Evolutionary conservation across 2,888 invertebrate genomes (phyloP), one percentile per base, ranked within the genome.

Genomic region (Sinhomidia bicolor): DNA sequence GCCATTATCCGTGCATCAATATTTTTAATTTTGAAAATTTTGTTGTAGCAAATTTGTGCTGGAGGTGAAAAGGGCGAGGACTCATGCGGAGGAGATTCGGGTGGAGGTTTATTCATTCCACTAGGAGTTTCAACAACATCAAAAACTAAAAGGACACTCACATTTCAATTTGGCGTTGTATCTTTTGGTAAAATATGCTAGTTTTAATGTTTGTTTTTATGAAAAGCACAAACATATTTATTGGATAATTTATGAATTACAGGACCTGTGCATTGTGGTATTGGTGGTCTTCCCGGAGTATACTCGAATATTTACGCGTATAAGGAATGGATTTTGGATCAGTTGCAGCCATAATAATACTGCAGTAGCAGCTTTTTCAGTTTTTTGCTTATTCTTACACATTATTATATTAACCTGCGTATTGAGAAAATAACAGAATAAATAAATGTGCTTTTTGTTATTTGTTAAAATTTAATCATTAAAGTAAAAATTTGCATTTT

Each of bases 41-140:
- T n/a, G n/a, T n/a, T n/a, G n/a, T n/a, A n/a, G n/a, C 92, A 92
- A 90, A 47, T 92, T 41, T 93, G 93, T 81, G 92, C 92, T 36
- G 92, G 92, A 1, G 92, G 92, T 0, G 76, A 85, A 10, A 81
- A 47, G 26, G 84, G 83, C 2, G 80, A 83, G 29, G 92, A 92
- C 80, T 89, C 90, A 6, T 92, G 92, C 80, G 89, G 84, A 17
- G 90, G 90, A 29, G 92, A 92, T 81, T 89, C 89, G 32, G 92
- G 91, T 9, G 91, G 91, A 0, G 91, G 91, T 4, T 83, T 91
- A 1, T 88, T 90, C 23, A 44, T 86, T 60, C 71, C 6, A 10
- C 32, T 57, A 36, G 17, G 29, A 6, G 74, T 83, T 20, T 32
- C 71, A 51, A 20, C 62, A 1, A 14, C 36, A 9, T 10, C 17